Evolutionary conservation across 2,113 vertebrate species (phyloP), one percentile per base, ranked within the genome.

Genomic region (Boleophthalmus pectinirostris): DNA sequence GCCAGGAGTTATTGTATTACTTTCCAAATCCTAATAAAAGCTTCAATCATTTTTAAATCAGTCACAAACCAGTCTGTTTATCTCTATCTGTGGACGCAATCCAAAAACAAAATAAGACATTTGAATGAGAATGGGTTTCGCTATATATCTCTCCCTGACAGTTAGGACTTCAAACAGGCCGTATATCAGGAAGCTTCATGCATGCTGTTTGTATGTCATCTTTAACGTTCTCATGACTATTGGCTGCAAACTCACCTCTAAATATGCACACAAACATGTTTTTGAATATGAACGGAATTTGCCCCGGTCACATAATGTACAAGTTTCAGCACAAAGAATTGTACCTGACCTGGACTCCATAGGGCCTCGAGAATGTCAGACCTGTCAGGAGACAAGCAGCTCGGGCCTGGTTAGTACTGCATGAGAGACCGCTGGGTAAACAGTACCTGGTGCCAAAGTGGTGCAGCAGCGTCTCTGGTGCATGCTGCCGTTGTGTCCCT

Each of bases 61-160:
- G 61, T 64, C 61, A 64, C 61, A 64, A 64, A 64, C 61, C 33
- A 61, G 61, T 64, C 29, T 64, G 61, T 38, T 64, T 43, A 38
- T 64, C 33, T n/a, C 9, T 21, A 43, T 20, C 58, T 33, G 58
- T n/a, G 33, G 29, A 38, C 61, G 21, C 33, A 64, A 43, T 64
- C 61, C 33, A 33, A 64, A 21, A 64, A 18, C 25, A 25, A 29
- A 61, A 61, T 25, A 61, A 61, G 58, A 9, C 25, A 33, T 61
- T 61, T 61, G 58, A 61, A 61, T 33, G 24, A 61, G 25, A 61
- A 33, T 13, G 58, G 1, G 58, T 15, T 61, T 56, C 18, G 15
- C 24, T 16, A 33, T 61, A 20, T 33, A 61, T 61, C 18, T 9
- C 15, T 33, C 33, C 33, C 16, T 33, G 58, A 24, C 58, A 33